Base-by-base conservation (phyloP, 1,140 invertebrate genomes). In the Tribolium madens region DNA sequence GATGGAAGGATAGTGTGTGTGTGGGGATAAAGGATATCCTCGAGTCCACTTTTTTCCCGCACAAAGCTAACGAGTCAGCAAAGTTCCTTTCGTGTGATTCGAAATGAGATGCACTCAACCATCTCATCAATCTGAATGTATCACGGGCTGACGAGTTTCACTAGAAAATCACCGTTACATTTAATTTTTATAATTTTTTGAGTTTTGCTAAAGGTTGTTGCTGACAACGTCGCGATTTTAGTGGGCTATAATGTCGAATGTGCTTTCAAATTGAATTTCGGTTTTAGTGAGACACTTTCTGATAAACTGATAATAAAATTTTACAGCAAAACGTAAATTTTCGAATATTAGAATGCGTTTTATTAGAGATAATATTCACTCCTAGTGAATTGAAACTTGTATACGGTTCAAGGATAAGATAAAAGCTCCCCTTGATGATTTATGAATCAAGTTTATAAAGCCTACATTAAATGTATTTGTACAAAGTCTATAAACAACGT, bases 1-100 rank as follows among this genome's bases (percentile, higher is more conserved):
- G 21, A 26, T 7, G 64, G 33, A 18, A 7, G 14, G 33, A 70
- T 42, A 70, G 31, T 36, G 64, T 42, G 31, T 70, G 21, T 26
- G 21, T 26, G 21, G 3, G 33, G 64, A 70, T 42, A 33, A 53
- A 53, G 50, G 50, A 53, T 33, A 14, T 42, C 33, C 21, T 47
- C 31, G 48, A 68, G 74, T 75, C 42, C 26, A 18, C 68, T 18
- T 48, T 76, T 26, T 26, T 5, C 36, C 36, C 18, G 48, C 68
- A 76, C 75, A 76, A 76, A 76, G 75, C 68, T 76, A 76, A 76
- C 75, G 75, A 76, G 68, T 76, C 75, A 76, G 75, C 75, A 72
- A 72, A 76, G 48, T 75, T 72, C 69, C 47, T 60, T 72, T 72
- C 64, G 47, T 69, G 75, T 26, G 70, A 73, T 73, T 73, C 47